Evolutionary conservation across 2,797 vertebrate genomes (phyloP), one percentile per base, ranked within the genome.

Genomic region (Acrocephalus scirpaceus): DNA sequence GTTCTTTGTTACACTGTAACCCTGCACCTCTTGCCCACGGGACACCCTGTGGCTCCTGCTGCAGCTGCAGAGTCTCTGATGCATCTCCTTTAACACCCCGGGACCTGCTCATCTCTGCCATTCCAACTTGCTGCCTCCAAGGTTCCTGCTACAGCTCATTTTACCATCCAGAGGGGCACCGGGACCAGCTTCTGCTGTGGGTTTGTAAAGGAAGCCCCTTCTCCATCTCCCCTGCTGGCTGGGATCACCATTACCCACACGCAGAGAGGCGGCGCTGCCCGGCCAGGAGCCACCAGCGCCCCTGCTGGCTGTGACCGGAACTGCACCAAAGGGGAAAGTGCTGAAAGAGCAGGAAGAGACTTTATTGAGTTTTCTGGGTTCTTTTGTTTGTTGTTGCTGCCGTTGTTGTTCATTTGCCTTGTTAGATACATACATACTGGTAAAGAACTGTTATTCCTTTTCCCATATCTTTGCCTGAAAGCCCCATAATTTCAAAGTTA

Each of bases 141-240:
- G 2, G 15, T 34, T 34, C 23, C 44, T 66, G 44, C 44, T 26
- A 34, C 32, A 34, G 32, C 44, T 47, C 42, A 21, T 62, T 42
- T 30, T 4, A 5, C 60, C 3, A 16, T 11, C 29, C 4, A 2
- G 14, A 44, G 10, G 29, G 29, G 21, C 29, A 32, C 7, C 2
- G 10, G 29, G 40, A 4, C 20, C 7, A 4, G 40, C 61, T 30
- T 14, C 61, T 10, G 9, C 40, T 44, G 40, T 4, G 61, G 21
- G 21, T 17, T 64, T 64, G 30, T 45, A n/a, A 44, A 23, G 29
- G 21, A 16, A 32, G 21, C 42, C 20, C 61, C 61, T 64, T 44
- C 29, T 16, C 61, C 61, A 16, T 32, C 61, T 51, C 48, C 15
- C 15, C 48, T 16, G 48, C 48, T 6, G 25, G 45, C 25, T 25